Conservation (phyloP, 2,113 vertebrate species). For the Vidua chalybeata region DNA sequence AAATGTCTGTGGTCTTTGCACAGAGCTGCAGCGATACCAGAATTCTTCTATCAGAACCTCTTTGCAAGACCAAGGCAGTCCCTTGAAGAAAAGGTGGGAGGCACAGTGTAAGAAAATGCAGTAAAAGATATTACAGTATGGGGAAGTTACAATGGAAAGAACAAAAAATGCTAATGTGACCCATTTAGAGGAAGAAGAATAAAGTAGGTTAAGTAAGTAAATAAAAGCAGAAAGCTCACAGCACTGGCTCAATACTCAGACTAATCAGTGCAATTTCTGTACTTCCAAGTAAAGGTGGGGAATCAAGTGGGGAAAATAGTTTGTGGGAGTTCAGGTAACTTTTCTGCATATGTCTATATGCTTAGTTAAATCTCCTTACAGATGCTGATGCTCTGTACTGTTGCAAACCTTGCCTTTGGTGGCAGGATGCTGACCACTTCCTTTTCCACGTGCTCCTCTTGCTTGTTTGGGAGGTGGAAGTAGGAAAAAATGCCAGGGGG, state of each 20-base stretch:
- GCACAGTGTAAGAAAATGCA: neutral
- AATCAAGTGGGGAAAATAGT: neutral
- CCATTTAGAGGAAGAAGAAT: neutral
- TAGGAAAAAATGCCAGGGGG: neutral
- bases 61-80: neutral
- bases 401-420: neutral
- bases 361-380: neutral
- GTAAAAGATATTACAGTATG: neutral
- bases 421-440: neutral
- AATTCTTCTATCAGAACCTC: neutral
- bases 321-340: neutral
- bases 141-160: neutral
- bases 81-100: neutral
- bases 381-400: neutral
- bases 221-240: neutral
- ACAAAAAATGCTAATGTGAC: neutral
- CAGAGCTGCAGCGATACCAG: neutral
- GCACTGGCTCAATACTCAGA: neutral
- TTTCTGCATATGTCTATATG: fast-evolving
- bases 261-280: neutral
- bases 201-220: neutral
- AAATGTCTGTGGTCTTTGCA: neutral
- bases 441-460: neutral
- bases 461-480: neutral
- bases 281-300: neutral